Evolutionary conservation across 2,797 vertebrate genomes (phyloP).

Genomic region (Intellagama lesueurii): DNA sequence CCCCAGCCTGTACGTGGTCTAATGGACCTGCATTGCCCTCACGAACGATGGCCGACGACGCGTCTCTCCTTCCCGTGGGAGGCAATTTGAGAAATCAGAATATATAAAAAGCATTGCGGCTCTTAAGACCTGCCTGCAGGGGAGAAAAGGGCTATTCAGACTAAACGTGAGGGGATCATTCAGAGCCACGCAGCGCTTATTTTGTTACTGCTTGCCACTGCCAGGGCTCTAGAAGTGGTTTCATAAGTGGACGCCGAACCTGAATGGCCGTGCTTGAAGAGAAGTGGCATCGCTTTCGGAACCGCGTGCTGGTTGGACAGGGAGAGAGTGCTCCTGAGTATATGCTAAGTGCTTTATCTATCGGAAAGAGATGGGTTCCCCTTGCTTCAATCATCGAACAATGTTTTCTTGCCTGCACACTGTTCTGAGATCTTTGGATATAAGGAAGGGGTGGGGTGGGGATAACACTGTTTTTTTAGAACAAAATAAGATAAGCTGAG

Average conservation of each 20-base stretch:
- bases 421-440: too few relatives aligned
- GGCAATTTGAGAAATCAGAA: conserved; percentile 25
- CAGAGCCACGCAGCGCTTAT: not conserved
- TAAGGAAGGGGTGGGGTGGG: too few relatives aligned
- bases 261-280: too few relatives aligned
- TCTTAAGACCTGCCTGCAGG: not conserved
- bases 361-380: not conserved
- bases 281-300: not conserved
- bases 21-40: conserved; percentile 25
- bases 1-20: not conserved
- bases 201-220: not conserved
- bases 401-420: too few relatives aligned
- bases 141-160: not conserved
- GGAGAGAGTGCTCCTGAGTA: not conserved
- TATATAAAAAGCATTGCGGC: not conserved
- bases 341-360: not conserved
- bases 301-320: not conserved
- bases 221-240: not conserved
- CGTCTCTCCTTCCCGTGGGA: conserved; percentile 2
- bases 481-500: too few relatives aligned
- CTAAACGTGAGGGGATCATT: not conserved
- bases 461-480: too few relatives aligned
- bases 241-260: not conserved
- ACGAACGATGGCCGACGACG: not conserved
- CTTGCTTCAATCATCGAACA: too few relatives aligned